phyloP scores from a whole-genome alignment of 2,113 vertebrate genomes.

The Alaudala cheleensis region DNA sequence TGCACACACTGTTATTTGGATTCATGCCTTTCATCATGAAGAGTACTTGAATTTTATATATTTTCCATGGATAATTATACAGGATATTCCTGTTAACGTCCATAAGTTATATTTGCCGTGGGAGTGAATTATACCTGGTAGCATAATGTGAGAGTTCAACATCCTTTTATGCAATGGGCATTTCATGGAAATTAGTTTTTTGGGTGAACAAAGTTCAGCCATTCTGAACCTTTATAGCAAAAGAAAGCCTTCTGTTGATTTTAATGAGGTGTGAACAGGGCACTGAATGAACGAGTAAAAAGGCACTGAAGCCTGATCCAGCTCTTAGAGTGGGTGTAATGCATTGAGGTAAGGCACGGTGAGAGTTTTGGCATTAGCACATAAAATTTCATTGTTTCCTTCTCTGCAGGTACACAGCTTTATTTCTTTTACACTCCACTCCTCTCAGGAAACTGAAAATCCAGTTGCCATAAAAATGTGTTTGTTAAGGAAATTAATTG shows the following conservation, averaged over 20 bases:
- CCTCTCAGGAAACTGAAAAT: not conserved
- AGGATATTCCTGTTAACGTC: not conserved
- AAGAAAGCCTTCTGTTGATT: not conserved
- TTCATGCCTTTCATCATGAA: not conserved
- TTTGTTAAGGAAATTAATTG: not conserved
- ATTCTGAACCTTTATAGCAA: not conserved
- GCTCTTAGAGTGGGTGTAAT: not conserved
- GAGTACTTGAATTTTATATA: not conserved
- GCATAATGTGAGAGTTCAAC: not conserved
- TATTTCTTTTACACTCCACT: not conserved
- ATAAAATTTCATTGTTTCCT: not conserved
- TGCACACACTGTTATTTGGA: conserved; percentile 3
- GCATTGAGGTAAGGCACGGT: not conserved
- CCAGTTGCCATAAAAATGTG: not conserved
- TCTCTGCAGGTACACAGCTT: not conserved
- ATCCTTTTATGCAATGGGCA: not conserved
- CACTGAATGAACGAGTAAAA: not conserved
- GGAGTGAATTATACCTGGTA: not conserved
- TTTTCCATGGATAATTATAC: not conserved
- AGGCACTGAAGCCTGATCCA: not conserved
- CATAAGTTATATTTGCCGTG: not conserved
- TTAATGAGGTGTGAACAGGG: not conserved
- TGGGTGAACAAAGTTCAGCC: not conserved
- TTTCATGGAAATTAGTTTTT: conserved; percentile 1
- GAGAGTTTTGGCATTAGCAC: not conserved